A percentile compares a stretch with the other conserved stretches of the same genome.
Evolutionary conservation across 2,888 invertebrate genomes (phyloP).

Genomic region (Meghimatium bilineatum): DNA sequence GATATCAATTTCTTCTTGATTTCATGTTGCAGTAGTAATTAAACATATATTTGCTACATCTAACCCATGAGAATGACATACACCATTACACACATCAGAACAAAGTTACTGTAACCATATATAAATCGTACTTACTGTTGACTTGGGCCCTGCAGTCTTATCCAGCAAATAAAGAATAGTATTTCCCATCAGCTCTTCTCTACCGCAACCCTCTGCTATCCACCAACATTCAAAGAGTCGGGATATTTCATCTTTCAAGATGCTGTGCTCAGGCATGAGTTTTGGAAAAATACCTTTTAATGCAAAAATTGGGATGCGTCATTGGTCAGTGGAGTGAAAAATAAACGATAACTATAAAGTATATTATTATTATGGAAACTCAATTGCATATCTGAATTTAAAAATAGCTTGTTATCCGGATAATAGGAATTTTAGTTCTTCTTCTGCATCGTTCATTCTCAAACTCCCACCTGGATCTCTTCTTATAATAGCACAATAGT

Average conservation of each 20-base stretch:
- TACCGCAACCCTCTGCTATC: slow-evolving; percentile 59
- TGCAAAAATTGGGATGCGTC: background rate
- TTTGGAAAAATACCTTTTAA: slow-evolving; percentile 46
- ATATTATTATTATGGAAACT: no score
- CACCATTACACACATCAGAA: background rate
- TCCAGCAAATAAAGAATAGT: slow-evolving; percentile 64
- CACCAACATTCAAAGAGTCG: slow-evolving; percentile 72
- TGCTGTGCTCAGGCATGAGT: slow-evolving; percentile 54
- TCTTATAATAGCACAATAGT: no score
- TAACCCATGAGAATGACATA: background rate
- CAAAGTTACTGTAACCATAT: background rate
- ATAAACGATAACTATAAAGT: no score
- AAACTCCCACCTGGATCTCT: no score
- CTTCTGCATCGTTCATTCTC: no score
- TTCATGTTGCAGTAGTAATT: background rate
- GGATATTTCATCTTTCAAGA: slow-evolving; percentile 61
- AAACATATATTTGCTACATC: no score
- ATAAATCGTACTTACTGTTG: background rate
- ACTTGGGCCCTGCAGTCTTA: slow-evolving; percentile 55
- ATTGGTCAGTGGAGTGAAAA: no score
- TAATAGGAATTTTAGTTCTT: no score
- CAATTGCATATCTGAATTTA: no score
- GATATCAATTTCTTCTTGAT: no score
- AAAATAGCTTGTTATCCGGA: background rate
- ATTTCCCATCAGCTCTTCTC: slow-evolving; percentile 63